These are phyloP conservation scores for Lepus timidus DNA, from an alignment of 2,113 vertebrate genomes.

Conservation along the genomic window DNA sequence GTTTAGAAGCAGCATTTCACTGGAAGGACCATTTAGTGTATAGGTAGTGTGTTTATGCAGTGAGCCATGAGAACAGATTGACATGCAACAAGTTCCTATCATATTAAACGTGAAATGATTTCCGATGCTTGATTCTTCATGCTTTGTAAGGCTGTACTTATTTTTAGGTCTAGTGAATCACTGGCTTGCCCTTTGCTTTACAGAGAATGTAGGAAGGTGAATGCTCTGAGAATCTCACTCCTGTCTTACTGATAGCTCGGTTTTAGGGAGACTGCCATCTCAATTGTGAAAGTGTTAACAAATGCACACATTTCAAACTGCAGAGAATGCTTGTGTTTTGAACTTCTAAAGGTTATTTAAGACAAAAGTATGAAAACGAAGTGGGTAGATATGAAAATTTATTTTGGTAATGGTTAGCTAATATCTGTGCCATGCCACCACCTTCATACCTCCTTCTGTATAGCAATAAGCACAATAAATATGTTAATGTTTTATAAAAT, in stretches of 20 bases:
- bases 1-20: conserved; percentile 15
- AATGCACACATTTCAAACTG: neutral
- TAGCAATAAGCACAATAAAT: neutral
- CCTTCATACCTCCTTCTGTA: neutral
- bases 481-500: neutral
- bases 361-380: neutral
- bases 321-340: conserved; percentile 25
- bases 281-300: conserved; percentile 22
- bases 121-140: conserved; percentile 1
- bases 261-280: conserved; percentile 33
- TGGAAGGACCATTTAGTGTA: neutral
- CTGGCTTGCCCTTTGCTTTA: conserved; percentile 56
- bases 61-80: neutral
- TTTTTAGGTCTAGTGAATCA: conserved; percentile 70
- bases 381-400: neutral
- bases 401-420: neutral
- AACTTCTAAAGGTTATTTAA: conserved; percentile 12
- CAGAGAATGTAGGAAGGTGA: conserved; percentile 8
- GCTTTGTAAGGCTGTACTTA: conserved; percentile 44
- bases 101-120: conserved; percentile 57
- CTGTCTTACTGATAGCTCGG: conserved; percentile 5
- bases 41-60: neutral
- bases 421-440: neutral
- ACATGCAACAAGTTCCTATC: neutral
- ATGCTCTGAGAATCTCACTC: conserved; percentile 30